Evolutionary conservation across 2,888 invertebrate genomes (phyloP).

Genomic region (Crocallis elinguaria): DNA sequence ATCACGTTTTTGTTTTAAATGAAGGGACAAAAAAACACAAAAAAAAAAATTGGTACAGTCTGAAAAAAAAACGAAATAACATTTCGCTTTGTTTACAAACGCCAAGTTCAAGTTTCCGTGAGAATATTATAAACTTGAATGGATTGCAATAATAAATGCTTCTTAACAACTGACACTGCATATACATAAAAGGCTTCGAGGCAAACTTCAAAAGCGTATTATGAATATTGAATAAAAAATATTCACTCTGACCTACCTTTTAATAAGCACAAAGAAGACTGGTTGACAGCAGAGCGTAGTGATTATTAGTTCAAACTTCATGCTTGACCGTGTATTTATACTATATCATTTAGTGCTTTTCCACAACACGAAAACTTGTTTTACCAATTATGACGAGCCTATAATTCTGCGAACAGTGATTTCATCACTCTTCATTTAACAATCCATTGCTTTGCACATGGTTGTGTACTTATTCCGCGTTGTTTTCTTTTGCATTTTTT

Average conservation of each 20-base stretch:
- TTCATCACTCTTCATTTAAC: constrained; percentile 35
- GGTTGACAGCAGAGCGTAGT: constrained; percentile 36
- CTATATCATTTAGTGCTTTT: constrained; percentile 40
- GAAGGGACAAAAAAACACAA: not conserved
- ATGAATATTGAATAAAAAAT: not conserved
- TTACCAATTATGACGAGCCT: constrained; percentile 28
- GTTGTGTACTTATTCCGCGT: not conserved
- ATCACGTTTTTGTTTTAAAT: not conserved
- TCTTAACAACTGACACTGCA: too few relatives aligned
- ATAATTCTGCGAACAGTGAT: constrained; percentile 37
- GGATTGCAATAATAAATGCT: too few relatives aligned
- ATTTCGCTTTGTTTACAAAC: too few relatives aligned
- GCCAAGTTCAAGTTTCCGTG: too few relatives aligned
- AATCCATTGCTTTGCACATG: constrained; percentile 8
- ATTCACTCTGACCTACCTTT: constrained; percentile 44
- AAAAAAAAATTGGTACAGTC: too few relatives aligned
- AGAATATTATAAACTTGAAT: too few relatives aligned
- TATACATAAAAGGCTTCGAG: too few relatives aligned
- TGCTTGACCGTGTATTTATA: constrained; percentile 48
- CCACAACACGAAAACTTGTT: constrained; percentile 48
- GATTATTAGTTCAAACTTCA: constrained; percentile 37
- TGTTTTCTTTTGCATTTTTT: not conserved
- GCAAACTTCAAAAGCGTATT: not conserved
- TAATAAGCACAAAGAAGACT: constrained; percentile 28
- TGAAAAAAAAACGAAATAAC: too few relatives aligned